Evolutionary conservation across 2,797 vertebrate genomes (phyloP).

Genomic region (Xiphophorus birchmanni): DNA sequence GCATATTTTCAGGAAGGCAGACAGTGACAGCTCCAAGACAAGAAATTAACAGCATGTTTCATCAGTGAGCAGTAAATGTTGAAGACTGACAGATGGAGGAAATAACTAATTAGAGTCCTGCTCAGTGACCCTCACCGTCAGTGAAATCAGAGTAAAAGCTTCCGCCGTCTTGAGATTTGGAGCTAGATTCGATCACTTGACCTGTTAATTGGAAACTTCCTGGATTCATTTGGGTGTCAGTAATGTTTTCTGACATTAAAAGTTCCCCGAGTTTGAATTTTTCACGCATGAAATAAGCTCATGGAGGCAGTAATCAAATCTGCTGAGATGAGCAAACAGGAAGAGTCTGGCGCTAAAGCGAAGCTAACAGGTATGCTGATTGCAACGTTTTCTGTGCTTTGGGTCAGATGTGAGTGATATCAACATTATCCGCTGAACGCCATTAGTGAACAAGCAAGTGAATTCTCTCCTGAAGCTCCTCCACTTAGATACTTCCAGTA

Average conservation of each 20-base stretch:
- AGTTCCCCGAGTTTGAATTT: not conserved
- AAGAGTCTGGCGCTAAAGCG: not conserved
- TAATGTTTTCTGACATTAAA: conserved; percentile 6
- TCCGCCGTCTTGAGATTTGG: not conserved
- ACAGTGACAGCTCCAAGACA: not conserved
- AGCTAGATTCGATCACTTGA: not conserved
- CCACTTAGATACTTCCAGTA: not conserved
- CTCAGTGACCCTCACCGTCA: not conserved
- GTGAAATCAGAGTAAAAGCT: conserved; percentile 2
- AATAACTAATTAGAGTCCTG: conserved; percentile 5
- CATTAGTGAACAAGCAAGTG: not conserved
- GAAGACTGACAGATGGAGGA: conserved; percentile 13
- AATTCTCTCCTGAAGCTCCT: not conserved
- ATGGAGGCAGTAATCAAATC: not conserved
- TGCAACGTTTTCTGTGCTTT: not conserved
- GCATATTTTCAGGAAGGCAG: not conserved
- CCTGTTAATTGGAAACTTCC: conserved; percentile 1
- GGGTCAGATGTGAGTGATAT: not conserved
- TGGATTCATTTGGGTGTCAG: conserved; percentile 6
- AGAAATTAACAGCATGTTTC: not conserved
- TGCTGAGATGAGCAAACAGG: not conserved
- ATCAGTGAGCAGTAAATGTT: conserved; percentile 3
- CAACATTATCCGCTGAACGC: not conserved
- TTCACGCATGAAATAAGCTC: not conserved
- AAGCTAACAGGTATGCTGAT: conserved; percentile 1